Evolutionary conservation across 37 sponge, comb jelly and placozoan genomes (phyloP).

Genomic region (Chondrosia reniformis): DNA sequence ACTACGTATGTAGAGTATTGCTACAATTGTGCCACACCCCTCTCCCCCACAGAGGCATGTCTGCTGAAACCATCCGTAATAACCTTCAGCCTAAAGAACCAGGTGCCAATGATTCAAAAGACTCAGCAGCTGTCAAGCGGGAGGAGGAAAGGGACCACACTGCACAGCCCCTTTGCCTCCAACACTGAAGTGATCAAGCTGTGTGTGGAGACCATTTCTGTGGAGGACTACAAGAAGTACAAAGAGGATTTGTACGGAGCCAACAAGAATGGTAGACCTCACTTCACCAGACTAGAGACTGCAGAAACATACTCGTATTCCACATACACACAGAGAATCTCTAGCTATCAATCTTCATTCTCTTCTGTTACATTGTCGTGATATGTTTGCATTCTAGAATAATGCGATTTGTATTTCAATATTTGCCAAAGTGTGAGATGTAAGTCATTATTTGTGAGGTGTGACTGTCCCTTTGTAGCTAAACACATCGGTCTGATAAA

Average conservation of each 20-base stretch:
- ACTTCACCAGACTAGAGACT: too few relatives aligned
- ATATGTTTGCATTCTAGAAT: too few relatives aligned
- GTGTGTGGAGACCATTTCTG: slow-evolving; percentile 62
- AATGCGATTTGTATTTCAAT: too few relatives aligned
- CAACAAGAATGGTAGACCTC: slow-evolving; percentile 48
- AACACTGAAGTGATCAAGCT: slow-evolving; percentile 50
- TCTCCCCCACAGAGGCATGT: slow-evolving; percentile 54
- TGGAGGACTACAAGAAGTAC: slow-evolving; percentile 49
- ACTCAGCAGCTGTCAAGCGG: background rate
- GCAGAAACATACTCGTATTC: too few relatives aligned
- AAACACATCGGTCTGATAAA: slow-evolving; percentile 46
- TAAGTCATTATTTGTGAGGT: background rate
- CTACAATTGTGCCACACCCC: too few relatives aligned
- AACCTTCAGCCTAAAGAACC: slow-evolving; percentile 51
- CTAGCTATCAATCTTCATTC: background rate
- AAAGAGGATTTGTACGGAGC: slow-evolving; percentile 48
- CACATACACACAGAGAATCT: background rate
- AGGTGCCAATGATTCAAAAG: slow-evolving; percentile 54
- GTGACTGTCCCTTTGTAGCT: slow-evolving; percentile 37
- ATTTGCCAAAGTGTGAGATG: background rate
- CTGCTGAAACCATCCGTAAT: slow-evolving; percentile 64
- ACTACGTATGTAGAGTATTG: too few relatives aligned
- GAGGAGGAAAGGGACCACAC: background rate
- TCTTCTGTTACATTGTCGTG: too few relatives aligned
- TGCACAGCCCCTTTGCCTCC: background rate